phyloP scores from a whole-genome alignment of 2,113 vertebrate species.

The Baryphthengus martii region DNA sequence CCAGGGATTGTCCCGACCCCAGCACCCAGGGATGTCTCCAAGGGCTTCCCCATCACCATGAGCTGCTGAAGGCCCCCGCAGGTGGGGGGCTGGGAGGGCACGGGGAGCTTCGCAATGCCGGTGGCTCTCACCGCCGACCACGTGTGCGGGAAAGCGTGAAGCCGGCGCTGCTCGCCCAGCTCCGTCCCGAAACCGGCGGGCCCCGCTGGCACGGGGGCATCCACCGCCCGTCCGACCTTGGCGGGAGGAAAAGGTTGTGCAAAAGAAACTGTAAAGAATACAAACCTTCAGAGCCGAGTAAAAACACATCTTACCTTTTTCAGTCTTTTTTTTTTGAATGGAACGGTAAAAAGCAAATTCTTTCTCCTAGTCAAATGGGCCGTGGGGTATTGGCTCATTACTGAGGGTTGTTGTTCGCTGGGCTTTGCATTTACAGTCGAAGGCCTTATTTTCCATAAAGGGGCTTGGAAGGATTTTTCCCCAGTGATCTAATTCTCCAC shows the following conservation, averaged over 20 bases:
- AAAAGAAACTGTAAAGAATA: slow-evolving; percentile 57
- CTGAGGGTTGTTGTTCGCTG: slow-evolving; percentile 63
- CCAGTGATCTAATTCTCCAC: slow-evolving; percentile 77
- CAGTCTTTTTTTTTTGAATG: slow-evolving; percentile 57
- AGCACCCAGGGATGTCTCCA: neutral
- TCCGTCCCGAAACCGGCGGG: neutral
- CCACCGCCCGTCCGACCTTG: neutral
- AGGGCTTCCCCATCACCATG: accelerated
- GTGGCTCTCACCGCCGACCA: neutral
- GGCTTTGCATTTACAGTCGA: slow-evolving; percentile 65
- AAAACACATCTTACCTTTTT: slow-evolving; percentile 57
- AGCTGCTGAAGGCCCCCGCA: neutral
- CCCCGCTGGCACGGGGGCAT: accelerated
- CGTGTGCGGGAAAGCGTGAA: neutral
- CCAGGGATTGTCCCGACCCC: too few species aligned
- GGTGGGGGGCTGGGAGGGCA: accelerated
- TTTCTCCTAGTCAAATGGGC: slow-evolving; percentile 63
- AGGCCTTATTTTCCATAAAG: slow-evolving; percentile 75
- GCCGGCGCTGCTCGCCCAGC: neutral
- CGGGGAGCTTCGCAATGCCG: neutral
- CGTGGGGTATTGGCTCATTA: slow-evolving; percentile 70
- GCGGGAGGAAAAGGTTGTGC: neutral
- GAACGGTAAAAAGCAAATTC: slow-evolving; percentile 57
- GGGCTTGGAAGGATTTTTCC: slow-evolving; percentile 72
- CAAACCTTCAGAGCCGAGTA: slow-evolving; percentile 53